Base-by-base conservation (phyloP, 23 tunicate species). In the Trididemnum clinides region DNA sequence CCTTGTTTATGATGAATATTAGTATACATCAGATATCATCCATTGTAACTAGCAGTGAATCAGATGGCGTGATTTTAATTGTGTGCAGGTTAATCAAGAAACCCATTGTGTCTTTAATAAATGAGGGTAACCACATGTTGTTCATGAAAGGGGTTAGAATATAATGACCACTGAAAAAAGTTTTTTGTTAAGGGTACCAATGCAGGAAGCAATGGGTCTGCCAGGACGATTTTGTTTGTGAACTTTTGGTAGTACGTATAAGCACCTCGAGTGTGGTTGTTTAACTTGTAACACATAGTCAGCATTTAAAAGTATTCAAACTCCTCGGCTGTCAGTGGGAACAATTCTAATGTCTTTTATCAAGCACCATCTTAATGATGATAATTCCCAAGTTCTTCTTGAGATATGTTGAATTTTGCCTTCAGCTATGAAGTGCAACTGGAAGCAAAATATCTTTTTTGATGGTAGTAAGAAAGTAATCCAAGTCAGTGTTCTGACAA, bases 281-380 rank as follows among this genome's bases (percentile, higher is more conserved):
- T n/a, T n/a, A n/a, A n/a, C n/a, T n/a, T n/a, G n/a, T n/a, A n/a
- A n/a, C n/a, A n/a, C n/a, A 23, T 71, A 71, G 21, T 71, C 77
- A 32, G 27, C 77, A 25, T 39, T 28, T 4, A 39, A 71, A 5
- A 71, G 38, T 7, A 71, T 29, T 39, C 39, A 71, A 4, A 23
- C 77, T 27, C 77, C 77, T n/a, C 77, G 10, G 6, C 10, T 71
- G 29, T 71, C 77, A 25, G 77, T 39, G 27, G 77, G 77, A 27
- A 30, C 38, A 15, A 71, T 71, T 32, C 27, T 33, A 39, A 71
- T 71, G 4, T 71, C 77, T 21, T 33, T 33, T 15, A 15, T 39
- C 26, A 39, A 39, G 3, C 77, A 18, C 10, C 29, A 3, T 27
- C 25, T 71, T 29, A 71, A 71, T 27, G n/a, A 15, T 10, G 23